Evolutionary conservation across 2,113 vertebrate species (phyloP).

Genomic region (Syngnathus scovelli): DNA sequence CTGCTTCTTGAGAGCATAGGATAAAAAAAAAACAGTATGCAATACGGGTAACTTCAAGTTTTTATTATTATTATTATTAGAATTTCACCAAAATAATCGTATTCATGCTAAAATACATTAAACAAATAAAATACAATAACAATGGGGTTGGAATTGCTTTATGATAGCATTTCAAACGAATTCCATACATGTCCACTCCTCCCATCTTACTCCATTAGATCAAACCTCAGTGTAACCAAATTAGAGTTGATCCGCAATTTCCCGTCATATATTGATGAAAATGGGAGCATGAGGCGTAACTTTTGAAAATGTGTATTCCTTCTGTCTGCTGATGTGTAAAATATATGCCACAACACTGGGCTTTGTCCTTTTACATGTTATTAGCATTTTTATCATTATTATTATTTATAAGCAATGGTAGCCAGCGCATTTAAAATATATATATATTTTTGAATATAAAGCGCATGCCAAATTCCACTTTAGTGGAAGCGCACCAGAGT

Average conservation of each 20-base stretch:
- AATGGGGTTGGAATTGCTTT: background rate
- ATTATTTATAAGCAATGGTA: too few species aligned
- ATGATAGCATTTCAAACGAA: background rate
- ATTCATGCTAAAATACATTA: background rate
- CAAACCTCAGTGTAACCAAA: background rate
- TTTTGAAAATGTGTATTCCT: background rate
- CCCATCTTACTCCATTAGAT: background rate
- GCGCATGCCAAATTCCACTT: background rate
- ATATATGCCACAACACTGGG: background rate
- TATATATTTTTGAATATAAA: background rate
- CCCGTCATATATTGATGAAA: background rate
- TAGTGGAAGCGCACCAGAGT: background rate
- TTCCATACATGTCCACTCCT: background rate
- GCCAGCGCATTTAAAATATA: too few species aligned
- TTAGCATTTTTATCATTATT: too few species aligned
- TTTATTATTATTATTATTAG: background rate
- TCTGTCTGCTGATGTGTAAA: background rate
- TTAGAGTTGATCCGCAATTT: slow-evolving; percentile 1
- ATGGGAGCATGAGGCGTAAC: background rate
- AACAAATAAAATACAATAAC: background rate
- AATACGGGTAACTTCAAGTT: background rate
- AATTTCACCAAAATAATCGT: background rate
- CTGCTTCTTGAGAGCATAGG: background rate
- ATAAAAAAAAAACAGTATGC: background rate
- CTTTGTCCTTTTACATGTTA: background rate